Conservation (phyloP, 2,113 vertebrate genomes). For the Lycaon pictus region DNA sequence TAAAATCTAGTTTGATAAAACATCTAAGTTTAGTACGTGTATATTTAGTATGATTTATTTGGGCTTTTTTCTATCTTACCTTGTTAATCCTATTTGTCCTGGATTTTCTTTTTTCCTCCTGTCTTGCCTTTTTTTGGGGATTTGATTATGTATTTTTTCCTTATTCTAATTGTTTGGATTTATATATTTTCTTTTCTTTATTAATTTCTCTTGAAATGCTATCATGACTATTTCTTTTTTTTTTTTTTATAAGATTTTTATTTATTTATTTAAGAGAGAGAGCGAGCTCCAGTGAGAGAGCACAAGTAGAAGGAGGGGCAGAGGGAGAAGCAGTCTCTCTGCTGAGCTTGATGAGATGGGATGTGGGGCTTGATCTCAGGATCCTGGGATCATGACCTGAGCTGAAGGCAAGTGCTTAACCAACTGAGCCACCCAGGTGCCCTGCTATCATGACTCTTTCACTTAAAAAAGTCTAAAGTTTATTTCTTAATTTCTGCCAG, state of each 20-base stretch:
- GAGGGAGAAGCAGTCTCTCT: no score
- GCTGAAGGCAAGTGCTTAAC: no score
- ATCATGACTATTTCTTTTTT: not conserved
- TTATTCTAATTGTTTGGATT: not conserved
- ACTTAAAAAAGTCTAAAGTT: not conserved
- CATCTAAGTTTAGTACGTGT: constrained; percentile 1
- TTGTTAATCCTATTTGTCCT: constrained; percentile 12
- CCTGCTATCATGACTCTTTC: not conserved
- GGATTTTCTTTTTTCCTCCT: not conserved
- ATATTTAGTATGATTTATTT: not conserved
- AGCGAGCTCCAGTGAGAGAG: no score
- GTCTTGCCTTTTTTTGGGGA: not conserved
- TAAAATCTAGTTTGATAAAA: constrained; percentile 39
- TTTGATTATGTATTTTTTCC: not conserved
- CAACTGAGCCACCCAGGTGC: no score
- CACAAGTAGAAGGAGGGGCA: no score
- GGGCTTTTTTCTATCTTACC: not conserved
- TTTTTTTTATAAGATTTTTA: no score
- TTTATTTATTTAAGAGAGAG: no score
- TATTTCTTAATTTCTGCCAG: not conserved
- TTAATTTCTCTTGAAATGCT: constrained; percentile 13
- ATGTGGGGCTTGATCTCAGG: no score
- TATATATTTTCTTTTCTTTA: not conserved
- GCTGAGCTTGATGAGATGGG: no score
- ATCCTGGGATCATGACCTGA: no score